Conservation (phyloP, 2,113 vertebrate species). For the Sprattus sprattus region DNA sequence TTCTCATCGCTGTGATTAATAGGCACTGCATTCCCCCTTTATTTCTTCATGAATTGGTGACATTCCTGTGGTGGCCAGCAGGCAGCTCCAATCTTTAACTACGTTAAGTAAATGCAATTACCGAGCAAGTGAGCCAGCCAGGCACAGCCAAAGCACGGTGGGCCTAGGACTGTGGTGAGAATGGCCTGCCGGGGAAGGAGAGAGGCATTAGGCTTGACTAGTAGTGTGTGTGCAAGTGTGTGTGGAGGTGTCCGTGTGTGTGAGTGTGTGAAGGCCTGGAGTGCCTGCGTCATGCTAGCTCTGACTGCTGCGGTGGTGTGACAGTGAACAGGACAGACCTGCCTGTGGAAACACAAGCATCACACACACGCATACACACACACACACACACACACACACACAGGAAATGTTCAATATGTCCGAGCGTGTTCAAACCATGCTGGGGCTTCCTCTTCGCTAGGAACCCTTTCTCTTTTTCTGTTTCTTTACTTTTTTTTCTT, state of each 20-base stretch:
- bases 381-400: constrained; percentile 23
- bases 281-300: not conserved
- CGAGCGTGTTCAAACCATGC: constrained; percentile 50
- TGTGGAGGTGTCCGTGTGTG: not conserved
- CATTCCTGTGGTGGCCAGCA: constrained; percentile 53
- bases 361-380: constrained; percentile 15
- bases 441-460: constrained; percentile 50
- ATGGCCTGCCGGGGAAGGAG: not conserved
- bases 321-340: constrained; percentile 24
- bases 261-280: not conserved
- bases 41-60: constrained; percentile 56
- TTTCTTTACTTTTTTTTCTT: not conserved
- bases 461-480: constrained; percentile 40
- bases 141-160: too few relatives aligned
- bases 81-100: constrained; percentile 57
- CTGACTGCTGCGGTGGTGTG: constrained; percentile 1
- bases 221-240: not conserved
- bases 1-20: not conserved
- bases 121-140: not conserved
- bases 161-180: not conserved
- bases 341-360: constrained; percentile 57
- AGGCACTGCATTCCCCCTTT: constrained; percentile 25
- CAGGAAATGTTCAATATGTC: constrained; percentile 75
- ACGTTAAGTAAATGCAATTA: constrained; percentile 58
- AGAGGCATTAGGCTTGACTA: not conserved